A percentile compares a stretch with the other conserved stretches of the same genome.
phyloP scores from a whole-genome alignment of 2,797 vertebrate genomes.

The Cryptoblepharus egeriae region DNA sequence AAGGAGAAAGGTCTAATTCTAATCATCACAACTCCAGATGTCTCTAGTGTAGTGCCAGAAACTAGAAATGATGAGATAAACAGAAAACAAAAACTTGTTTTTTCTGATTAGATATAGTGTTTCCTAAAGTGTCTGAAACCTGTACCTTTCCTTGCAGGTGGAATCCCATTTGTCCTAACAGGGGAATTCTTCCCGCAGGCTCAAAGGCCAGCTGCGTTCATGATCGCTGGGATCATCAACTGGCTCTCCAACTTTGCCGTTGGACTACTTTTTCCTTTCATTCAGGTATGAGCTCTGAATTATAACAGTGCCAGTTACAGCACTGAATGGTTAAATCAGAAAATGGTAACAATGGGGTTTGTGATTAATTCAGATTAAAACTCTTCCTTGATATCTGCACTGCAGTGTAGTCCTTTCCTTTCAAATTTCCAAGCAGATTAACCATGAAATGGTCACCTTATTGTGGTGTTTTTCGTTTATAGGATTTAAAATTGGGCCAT shows the following conservation, averaged over 20 bases:
- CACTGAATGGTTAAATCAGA: not conserved
- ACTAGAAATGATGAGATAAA: not conserved
- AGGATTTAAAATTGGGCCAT: no score
- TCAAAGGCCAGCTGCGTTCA: constrained; percentile 88
- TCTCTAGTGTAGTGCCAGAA: not conserved
- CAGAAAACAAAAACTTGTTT: not conserved
- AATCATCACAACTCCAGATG: not conserved
- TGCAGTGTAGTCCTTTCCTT: no score
- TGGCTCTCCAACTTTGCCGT: constrained; percentile 92
- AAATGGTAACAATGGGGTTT: not conserved
- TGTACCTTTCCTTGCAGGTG: constrained; percentile 78
- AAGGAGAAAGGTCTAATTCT: not conserved
- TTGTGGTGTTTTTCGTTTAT: no score
- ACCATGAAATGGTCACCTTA: no score
- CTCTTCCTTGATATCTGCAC: not conserved
- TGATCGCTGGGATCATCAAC: constrained; percentile 88
- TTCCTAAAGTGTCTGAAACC: constrained; percentile 9
- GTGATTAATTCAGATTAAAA: not conserved
- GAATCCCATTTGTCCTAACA: constrained; percentile 92
- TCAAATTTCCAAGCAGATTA: no score
- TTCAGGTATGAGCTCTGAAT: constrained; percentile 81
- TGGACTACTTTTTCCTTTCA: constrained; percentile 92
- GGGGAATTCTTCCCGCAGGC: constrained; percentile 93
- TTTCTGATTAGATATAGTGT: not conserved
- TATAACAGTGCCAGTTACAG: accelerated